Evolutionary conservation across 2,888 invertebrate genomes (phyloP).

Genomic region (Laspeyria flexula): DNA sequence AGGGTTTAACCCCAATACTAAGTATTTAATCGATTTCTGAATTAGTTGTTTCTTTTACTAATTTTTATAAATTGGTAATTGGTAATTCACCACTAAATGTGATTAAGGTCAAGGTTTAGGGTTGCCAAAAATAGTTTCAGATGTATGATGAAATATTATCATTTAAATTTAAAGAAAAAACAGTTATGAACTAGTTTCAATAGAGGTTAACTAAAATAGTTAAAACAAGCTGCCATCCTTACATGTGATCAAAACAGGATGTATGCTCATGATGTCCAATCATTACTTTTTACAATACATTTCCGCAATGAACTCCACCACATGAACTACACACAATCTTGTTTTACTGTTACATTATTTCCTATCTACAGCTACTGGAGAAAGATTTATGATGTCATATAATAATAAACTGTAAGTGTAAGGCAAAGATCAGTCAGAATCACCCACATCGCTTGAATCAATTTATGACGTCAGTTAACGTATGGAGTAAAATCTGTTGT

Average conservation of each 20-base stretch:
- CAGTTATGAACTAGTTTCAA: too few relatives aligned
- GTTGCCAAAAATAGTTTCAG: too few relatives aligned
- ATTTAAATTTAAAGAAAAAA: too few relatives aligned
- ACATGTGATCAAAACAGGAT: conserved; percentile 18
- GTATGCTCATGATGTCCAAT: conserved; percentile 16
- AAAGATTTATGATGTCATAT: not conserved
- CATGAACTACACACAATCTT: conserved; percentile 5
- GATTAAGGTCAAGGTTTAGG: too few relatives aligned
- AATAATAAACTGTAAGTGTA: conserved; percentile 4
- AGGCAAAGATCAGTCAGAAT: conserved; percentile 16
- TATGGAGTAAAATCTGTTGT: conserved; percentile 19
- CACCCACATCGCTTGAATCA: conserved; percentile 9
- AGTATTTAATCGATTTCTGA: too few relatives aligned
- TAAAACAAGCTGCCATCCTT: not conserved
- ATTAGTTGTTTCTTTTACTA: too few relatives aligned
- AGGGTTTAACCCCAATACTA: too few relatives aligned
- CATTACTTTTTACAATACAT: conserved; percentile 26
- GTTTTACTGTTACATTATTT: conserved; percentile 7
- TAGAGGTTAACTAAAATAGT: too few relatives aligned
- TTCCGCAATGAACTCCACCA: conserved; percentile 13
- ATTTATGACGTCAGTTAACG: conserved; percentile 17
- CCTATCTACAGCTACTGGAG: not conserved
- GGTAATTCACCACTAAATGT: too few relatives aligned
- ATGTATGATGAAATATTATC: too few relatives aligned
- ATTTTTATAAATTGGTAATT: too few relatives aligned